Base-by-base conservation (phyloP, 2,797 vertebrate genomes). In the Lutjanus argentimaculatus region DNA sequence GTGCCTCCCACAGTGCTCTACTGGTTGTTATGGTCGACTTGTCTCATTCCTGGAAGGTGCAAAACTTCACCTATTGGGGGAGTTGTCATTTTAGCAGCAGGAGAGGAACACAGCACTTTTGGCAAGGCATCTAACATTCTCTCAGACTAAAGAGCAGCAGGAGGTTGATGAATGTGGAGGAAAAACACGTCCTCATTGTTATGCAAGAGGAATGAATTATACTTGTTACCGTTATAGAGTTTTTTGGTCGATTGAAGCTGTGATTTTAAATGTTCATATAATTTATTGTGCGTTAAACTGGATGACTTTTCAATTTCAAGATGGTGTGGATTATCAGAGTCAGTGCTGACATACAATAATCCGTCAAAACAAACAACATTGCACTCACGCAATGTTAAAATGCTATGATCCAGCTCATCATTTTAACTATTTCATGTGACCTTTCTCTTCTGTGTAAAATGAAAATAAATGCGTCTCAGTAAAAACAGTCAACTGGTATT, bases 71-170 rank as follows among this genome's bases (percentile, higher is more conserved):
- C 91, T 88, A 66, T 84, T 83, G 87, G 90, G 82, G 75, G 87
- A 90, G 93, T 88, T 85, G 86, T 91, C 91, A 90, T 91, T 86
- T 84, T 86, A 89, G 53, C 88, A 92, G 92, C 88, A 80, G 91
- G 86, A 85, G 81, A 86, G 61, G 71, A 88, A 87, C 77, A 85
- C 81, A 58, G 56, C 77, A 82, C 85, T 87, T 92, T 91, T 93
- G 88, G 89, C 84, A 85, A 85, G 69, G 72, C 82, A 74, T 85
- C 87, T 79, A 78, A 82, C 84, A 70, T 72, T 85, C 75, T 72
- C 64, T 84, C 64, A 49, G 77, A 89, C 90, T n/a, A 62, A 55
- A 62, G 80, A 85, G 76, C 92, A 89, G 92, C 92, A 14, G 92
- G 92, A 85, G 92, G 90, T 64, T 89, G 90, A 95, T 91, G 92